Base-by-base conservation (phyloP, 2,888 invertebrate species). In the Sycophila texana region DNA sequence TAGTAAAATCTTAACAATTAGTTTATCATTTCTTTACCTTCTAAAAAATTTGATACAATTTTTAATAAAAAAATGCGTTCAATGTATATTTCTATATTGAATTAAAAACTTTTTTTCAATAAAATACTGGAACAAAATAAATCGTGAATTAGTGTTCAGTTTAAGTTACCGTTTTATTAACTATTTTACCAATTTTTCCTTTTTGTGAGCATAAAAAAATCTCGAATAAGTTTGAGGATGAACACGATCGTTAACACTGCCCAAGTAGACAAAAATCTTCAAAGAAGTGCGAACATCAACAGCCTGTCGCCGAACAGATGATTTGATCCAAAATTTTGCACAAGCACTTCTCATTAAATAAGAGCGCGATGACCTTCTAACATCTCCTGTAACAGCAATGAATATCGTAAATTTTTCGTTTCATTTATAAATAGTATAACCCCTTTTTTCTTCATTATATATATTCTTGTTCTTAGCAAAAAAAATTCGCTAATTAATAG, bases 291-390 rank as follows among this genome's bases (percentile, higher is more conserved):
- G 30, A 18, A 58, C 39, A 30, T 13, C 13, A 22, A 18, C 18
- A 30, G 16, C 30, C 10, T 10, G 39, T n/a, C 4, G 16, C 51
- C 18, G 22, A 30, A 57, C 65, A 60, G 74, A 74, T 58, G 63
- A 65, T 14, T 26, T 39, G 57, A 79, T 63, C 61, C 70, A 51
- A 72, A 81, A 76, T 76, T 72, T n/a, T n/a, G n/a, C n/a, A n/a
- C n/a, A n/a, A n/a, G n/a, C 39, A 30, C 65, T 53, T 26, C 49
- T 71, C 20, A 51, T n/a, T 81, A 61, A 76, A 78, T 80, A 70
- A 70, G 74, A 58, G 71, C 61, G 53, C 61, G 65, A 66, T 49
- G 60, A n/a, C 60, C 63, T 79, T 76, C 68, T 58, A n/a, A 63
- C 18, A 49, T 58, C 60, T 60, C n/a, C 47, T 26, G 39, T 20